These are phyloP conservation scores for Nudaria mundana DNA, from an alignment of 2,888 invertebrate genomes.

Conservation along the genomic window DNA sequence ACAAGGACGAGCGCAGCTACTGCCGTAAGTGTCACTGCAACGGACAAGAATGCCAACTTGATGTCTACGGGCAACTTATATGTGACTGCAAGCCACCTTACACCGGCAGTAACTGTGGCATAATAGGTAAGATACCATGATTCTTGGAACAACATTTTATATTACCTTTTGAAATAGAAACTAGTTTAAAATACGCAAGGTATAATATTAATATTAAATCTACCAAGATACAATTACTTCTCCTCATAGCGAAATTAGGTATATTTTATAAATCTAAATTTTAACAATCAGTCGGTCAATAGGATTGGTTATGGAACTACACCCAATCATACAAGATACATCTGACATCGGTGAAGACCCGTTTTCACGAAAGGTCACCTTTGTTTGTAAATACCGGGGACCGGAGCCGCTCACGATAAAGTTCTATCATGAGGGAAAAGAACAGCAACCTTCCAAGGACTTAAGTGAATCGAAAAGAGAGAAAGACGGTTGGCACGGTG, in stretches of 20 bases:
- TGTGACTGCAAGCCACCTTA: slow-evolving; percentile 88
- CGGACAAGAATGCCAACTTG: slow-evolving; percentile 84
- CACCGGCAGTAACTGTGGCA: slow-evolving; percentile 84
- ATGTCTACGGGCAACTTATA: slow-evolving; percentile 79
- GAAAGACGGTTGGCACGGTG: slow-evolving; percentile 61
- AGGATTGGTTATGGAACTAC: slow-evolving; percentile 73
- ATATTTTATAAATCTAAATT: no score
- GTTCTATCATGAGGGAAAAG: slow-evolving; percentile 54
- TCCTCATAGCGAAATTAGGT: no score
- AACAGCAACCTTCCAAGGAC: slow-evolving; percentile 44
- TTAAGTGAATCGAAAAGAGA: slow-evolving; percentile 49
- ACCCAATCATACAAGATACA: slow-evolving; percentile 54
- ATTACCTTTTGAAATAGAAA: not conserved
- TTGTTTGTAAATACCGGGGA: slow-evolving; percentile 67
- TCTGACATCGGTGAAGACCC: slow-evolving; percentile 25
- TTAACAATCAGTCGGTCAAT: no score
- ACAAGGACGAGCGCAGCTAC: slow-evolving; percentile 83
- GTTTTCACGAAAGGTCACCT: slow-evolving; percentile 44
- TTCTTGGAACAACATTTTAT: not conserved
- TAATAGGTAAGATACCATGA: slow-evolving; percentile 45
- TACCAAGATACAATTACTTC: no score
- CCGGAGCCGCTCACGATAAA: slow-evolving; percentile 64
- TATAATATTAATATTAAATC: no score
- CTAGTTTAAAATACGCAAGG: no score
- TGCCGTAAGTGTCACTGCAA: slow-evolving; percentile 90